These are phyloP conservation scores for Delichon dasypus DNA, from an alignment of 2,797 vertebrate species.

Conservation along the genomic window DNA sequence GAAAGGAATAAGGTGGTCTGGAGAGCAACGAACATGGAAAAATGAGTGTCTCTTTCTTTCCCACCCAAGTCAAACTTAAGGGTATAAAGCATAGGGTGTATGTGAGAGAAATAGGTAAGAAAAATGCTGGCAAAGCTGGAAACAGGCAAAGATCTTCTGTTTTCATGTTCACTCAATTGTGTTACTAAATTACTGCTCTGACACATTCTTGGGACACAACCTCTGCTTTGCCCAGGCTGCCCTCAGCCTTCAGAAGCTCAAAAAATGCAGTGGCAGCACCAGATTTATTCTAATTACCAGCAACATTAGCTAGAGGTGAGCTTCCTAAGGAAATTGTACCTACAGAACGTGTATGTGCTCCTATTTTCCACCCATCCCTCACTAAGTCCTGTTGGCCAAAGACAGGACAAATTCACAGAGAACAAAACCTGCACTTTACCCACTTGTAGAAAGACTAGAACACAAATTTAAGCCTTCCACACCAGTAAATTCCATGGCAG, in stretches of 20 bases:
- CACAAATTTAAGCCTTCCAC: background rate
- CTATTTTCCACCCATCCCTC: background rate
- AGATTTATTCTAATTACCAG: background rate
- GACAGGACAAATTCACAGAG: background rate
- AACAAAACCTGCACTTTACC: background rate
- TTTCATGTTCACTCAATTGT: background rate
- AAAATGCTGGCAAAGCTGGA: background rate
- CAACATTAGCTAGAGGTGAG: background rate
- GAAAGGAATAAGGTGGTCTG: background rate
- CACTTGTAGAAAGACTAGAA: background rate
- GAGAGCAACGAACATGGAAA: background rate
- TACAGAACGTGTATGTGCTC: accelerated
- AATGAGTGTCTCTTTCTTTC: background rate
- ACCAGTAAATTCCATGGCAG: background rate
- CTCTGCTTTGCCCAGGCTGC: background rate
- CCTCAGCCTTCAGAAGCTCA: background rate
- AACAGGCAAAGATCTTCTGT: background rate
- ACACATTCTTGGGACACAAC: background rate
- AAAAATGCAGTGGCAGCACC: background rate
- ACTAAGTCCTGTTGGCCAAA: background rate
- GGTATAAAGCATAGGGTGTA: background rate
- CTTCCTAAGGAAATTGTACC: background rate
- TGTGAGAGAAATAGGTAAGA: background rate
- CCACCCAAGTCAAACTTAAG: background rate
- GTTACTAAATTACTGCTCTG: background rate